Evolutionary conservation across 2,113 vertebrate genomes (phyloP).

Genomic region (Candoia aspera): DNA sequence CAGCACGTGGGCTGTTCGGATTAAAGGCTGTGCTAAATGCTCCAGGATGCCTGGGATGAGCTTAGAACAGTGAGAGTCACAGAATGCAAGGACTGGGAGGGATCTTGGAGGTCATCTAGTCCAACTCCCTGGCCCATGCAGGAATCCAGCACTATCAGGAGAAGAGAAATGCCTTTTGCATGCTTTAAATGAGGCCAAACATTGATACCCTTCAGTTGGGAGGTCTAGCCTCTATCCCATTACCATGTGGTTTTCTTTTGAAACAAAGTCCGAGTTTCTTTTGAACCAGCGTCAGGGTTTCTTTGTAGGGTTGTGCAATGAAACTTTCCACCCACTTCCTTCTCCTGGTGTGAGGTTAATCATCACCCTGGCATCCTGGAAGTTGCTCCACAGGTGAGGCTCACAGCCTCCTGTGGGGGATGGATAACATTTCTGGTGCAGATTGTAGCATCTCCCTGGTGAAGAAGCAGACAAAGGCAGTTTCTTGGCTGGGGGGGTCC

Average conservation of each 20-base stretch:
- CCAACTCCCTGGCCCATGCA: background rate
- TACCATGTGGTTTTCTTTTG: background rate
- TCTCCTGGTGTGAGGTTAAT: background rate
- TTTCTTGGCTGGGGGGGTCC: background rate
- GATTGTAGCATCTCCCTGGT: background rate
- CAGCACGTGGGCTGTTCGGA: background rate
- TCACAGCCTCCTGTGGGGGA: background rate
- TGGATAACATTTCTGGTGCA: too few species aligned
- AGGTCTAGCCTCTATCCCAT: background rate
- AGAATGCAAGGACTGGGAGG: background rate
- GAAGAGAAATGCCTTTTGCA: background rate
- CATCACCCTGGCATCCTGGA: background rate
- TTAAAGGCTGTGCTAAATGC: too few species aligned
- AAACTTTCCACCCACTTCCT: background rate
- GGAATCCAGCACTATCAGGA: background rate
- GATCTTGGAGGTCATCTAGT: background rate
- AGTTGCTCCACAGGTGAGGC: background rate
- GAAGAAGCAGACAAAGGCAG: background rate
- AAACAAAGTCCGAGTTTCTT: background rate
- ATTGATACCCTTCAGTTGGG: background rate
- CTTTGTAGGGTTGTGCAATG: background rate
- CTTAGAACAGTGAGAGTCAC: background rate
- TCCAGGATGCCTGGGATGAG: too few species aligned
- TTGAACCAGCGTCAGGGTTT: background rate
- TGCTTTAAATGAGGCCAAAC: background rate